phyloP scores from a whole-genome alignment of 1,140 invertebrate species.

The Lucilia sericata region DNA sequence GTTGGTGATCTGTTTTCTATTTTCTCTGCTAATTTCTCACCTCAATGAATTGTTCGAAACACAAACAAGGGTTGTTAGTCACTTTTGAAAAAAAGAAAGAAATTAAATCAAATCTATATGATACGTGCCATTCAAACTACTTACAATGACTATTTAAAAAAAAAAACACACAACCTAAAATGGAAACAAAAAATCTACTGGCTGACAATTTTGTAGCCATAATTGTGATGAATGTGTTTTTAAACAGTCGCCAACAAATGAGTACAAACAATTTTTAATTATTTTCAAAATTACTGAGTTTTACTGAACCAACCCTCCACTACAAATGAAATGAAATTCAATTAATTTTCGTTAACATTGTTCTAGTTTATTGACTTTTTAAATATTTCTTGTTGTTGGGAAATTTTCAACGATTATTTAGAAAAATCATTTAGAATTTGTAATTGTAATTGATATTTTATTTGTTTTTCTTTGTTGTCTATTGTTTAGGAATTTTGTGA shows the following conservation, averaged over 20 bases:
- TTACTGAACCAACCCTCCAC: not conserved
- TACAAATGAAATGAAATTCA: not conserved
- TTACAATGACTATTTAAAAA: conserved; percentile 3
- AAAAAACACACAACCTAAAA: not conserved
- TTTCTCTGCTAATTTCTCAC: not conserved
- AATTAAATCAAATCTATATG: not conserved
- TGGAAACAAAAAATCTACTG: not conserved
- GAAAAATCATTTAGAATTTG: not conserved
- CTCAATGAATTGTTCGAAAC: not conserved
- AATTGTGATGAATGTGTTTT: conserved; percentile 14
- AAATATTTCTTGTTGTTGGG: not conserved
- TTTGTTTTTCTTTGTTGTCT: not conserved
- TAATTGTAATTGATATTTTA: conserved; percentile 21
- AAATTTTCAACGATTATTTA: not conserved
- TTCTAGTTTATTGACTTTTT: not conserved
- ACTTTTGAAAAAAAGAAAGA: not conserved
- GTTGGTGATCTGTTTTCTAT: conserved; percentile 11
- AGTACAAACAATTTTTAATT: not conserved
- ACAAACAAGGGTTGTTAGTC: not conserved
- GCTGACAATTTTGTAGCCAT: not conserved
- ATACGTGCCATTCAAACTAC: conserved; percentile 3
- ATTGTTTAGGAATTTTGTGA: not conserved
- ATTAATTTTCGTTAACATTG: not conserved
- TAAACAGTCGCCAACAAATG: conserved; percentile 18
- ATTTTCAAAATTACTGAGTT: not conserved